These are phyloP conservation scores for Amphiduros pacificus DNA, from an alignment of 2,888 invertebrate species.

Conservation along the genomic window DNA sequence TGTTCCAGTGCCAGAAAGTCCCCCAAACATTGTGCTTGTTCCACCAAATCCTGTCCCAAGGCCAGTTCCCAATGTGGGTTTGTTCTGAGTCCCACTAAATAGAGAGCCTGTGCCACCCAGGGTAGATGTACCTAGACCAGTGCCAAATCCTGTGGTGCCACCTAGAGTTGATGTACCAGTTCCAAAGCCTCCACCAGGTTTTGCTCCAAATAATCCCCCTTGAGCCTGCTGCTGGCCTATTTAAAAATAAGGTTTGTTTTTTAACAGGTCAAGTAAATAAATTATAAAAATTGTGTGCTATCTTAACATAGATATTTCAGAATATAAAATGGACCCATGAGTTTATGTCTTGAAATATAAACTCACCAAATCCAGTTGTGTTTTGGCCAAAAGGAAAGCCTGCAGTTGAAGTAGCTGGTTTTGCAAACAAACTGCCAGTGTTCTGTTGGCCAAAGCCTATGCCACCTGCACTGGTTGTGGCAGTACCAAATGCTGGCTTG, in stretches of 20 bases:
- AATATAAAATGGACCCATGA: too few relatives aligned
- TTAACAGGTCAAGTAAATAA: too few relatives aligned
- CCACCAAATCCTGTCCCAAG: too few relatives aligned
- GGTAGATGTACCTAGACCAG: constrained; percentile 27
- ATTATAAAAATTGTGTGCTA: too few relatives aligned
- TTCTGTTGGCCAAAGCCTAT: constrained; percentile 36
- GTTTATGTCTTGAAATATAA: too few relatives aligned
- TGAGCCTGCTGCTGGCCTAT: constrained; percentile 8
- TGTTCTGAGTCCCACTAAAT: constrained; percentile 22
- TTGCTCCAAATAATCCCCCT: constrained; percentile 25
- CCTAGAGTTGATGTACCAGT: constrained; percentile 17
- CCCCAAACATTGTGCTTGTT: too few relatives aligned
- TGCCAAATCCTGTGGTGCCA: constrained; percentile 29
- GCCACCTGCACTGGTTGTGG: constrained; percentile 36
- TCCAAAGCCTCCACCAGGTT: constrained; percentile 25
- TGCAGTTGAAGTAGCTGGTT: constrained; percentile 1
- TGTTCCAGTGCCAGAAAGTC: too few relatives aligned
- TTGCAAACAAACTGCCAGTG: neutral
- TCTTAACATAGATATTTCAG: too few relatives aligned
- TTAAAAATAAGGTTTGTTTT: too few relatives aligned
- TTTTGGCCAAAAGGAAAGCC: neutral
- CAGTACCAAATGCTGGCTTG: constrained; percentile 67
- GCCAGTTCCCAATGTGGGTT: constrained; percentile 25
- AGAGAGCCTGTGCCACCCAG: constrained; percentile 11
- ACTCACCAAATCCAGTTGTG: too few relatives aligned